Conservation (phyloP, 2,888 invertebrate species). For the Apeira syringaria region DNA sequence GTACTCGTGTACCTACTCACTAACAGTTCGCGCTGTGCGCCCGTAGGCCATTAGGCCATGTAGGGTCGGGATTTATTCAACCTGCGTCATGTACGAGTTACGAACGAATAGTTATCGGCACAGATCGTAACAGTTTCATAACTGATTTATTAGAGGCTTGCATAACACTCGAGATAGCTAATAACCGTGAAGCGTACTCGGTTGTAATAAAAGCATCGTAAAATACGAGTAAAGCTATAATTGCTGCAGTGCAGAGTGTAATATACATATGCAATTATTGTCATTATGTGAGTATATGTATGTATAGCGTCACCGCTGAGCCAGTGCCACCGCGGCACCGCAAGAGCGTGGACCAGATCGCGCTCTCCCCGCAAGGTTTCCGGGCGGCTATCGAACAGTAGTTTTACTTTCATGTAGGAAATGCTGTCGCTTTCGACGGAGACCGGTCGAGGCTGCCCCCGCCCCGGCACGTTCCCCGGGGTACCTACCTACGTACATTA, state of each 20-base stretch:
- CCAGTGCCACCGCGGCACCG: no score
- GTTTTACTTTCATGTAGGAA: slow-evolving; percentile 83
- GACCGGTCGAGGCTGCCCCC: slow-evolving; percentile 68
- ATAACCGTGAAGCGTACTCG: slow-evolving; percentile 42
- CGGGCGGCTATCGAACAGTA: slow-evolving; percentile 58
- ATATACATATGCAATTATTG: slow-evolving; percentile 35
- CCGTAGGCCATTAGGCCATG: slow-evolving; percentile 7
- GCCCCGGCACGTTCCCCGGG: slow-evolving; percentile 44
- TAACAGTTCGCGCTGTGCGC: no score
- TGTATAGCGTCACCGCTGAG: slow-evolving; percentile 19
- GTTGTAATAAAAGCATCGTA: slow-evolving; percentile 49
- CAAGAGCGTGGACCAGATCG: slow-evolving; percentile 18
- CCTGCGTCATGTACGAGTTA: slow-evolving; percentile 14
- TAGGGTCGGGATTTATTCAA: slow-evolving; percentile 4
- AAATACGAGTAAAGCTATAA: slow-evolving; percentile 40
- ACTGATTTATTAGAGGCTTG: slow-evolving; percentile 47
- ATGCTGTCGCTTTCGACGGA: slow-evolving; percentile 79
- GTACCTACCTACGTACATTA: not conserved
- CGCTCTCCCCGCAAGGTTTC: slow-evolving; percentile 52
- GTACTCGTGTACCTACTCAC: no score
- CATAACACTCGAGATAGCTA: slow-evolving; percentile 43
- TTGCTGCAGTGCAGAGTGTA: no score
- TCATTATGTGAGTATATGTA: slow-evolving; percentile 27
- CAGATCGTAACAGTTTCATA: slow-evolving; percentile 30
- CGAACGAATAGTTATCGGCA: slow-evolving; percentile 26